Percentiles rank a stretch among this genome's conserved stretches.
Evolutionary conservation across 2,888 invertebrate species (phyloP).

Genomic region (Limnephilus rhombicus): DNA sequence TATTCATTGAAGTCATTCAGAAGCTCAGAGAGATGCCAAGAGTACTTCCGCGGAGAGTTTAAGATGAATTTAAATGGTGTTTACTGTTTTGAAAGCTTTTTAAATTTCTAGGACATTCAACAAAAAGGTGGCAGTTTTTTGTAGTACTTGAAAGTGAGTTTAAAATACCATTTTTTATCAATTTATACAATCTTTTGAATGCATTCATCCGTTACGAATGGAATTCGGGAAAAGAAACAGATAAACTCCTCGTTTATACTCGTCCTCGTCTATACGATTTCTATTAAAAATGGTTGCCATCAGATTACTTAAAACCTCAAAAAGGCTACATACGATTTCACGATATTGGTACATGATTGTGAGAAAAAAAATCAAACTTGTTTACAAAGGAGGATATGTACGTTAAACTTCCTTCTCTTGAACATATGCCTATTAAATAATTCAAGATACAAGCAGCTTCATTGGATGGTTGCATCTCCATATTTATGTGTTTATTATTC

Average conservation of each 20-base stretch:
- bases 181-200: no score
- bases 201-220: not conserved
- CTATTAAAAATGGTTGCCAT: not conserved
- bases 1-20: not conserved
- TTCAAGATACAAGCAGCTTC: not conserved
- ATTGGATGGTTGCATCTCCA: not conserved
- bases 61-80: not conserved
- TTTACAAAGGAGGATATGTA: no score
- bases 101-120: not conserved
- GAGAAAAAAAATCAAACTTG: no score
- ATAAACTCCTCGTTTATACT: no score
- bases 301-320: no score
- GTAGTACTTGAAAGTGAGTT: not conserved
- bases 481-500: not conserved
- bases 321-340: no score
- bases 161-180: not conserved
- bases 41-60: not conserved
- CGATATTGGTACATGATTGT: no score
- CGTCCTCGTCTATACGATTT: not conserved
- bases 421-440: no score
- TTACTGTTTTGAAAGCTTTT: not conserved
- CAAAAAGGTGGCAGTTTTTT: not conserved
- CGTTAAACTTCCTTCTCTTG: no score
- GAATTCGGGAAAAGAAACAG: not conserved
- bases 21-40: not conserved